Base-by-base conservation (phyloP, 2,113 vertebrate species). In the Ictidomys tridecemlineatus region DNA sequence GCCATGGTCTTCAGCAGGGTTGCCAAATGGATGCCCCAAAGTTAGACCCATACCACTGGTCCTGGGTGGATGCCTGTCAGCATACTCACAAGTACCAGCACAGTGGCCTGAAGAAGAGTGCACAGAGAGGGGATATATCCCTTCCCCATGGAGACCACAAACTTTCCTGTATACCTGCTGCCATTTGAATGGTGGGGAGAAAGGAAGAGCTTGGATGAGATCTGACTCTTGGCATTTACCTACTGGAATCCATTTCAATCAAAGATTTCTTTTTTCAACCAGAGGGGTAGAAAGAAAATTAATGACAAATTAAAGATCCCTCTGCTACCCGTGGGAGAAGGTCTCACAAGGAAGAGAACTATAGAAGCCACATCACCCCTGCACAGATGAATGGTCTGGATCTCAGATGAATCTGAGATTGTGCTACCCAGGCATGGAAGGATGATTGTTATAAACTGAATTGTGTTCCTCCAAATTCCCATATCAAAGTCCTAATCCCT, bases 81-180 rank as follows among this genome's bases (percentile, higher is more conserved):
- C 48, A n/a, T 48, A 3, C 12, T 6, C 24, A 72, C 72, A 28
- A 51, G 76, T 58, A 53, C 70, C 24, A 85, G 56, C 22, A 34
- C 17, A 63, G 93, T 34, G 63, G 20, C 70, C 34, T 37, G 67
- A 76, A 22, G 82, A 28, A 74, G 51, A 53, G 39, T 10, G 67
- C 74, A 69, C 61, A 30, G n/a, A 30, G 67, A n/a, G 48, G 74
- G 53, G n/a, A 28, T 16, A 9, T 7, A 0, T 34, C 14, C 1
- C 4, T 7, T 37, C 24, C 65, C 56, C 39, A 8, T 0, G 10
- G n/a, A 56, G 24, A 48, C 77, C 48, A 17, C 0, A 2, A n/a
- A 58, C 61, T 63, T 39, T 69, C 18, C 45, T 9, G 6, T 6
- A 30, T 2, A 20, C 37, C 3, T 1, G 61, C 65, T 4, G 18